Conservation (phyloP, 2,113 vertebrate species). For the Eulemur rufifrons region DNA sequence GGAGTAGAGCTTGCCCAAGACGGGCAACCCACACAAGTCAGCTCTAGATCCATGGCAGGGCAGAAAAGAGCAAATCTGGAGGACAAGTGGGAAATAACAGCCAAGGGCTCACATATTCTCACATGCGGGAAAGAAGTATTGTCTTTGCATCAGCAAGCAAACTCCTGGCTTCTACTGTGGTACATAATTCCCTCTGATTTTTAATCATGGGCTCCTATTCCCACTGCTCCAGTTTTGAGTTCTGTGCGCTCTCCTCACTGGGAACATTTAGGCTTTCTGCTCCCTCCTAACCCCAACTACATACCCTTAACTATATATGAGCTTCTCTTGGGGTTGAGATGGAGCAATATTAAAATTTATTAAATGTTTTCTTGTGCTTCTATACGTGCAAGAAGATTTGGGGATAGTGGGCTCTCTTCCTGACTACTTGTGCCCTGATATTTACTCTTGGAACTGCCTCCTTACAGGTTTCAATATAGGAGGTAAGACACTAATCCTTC, state of each 20-base stretch:
- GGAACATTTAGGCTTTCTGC: not conserved
- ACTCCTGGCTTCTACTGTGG: not conserved
- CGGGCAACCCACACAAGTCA: not conserved
- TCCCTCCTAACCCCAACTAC: not conserved
- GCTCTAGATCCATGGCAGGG: not conserved
- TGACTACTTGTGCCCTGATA: not conserved
- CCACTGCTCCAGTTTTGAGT: not conserved
- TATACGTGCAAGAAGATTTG: not conserved
- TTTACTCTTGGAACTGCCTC: not conserved
- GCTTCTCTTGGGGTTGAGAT: not conserved
- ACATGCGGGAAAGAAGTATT: not conserved
- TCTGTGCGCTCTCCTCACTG: not conserved
- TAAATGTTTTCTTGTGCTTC: not conserved
- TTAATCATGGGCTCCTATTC: not conserved
- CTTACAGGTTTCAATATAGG: not conserved
- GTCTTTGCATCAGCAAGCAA: not conserved
- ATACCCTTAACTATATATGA: not conserved
- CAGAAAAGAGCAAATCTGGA: not conserved
- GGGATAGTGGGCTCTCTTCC: not conserved
- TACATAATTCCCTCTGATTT: not conserved
- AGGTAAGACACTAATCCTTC: not conserved
- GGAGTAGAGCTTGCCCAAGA: not conserved
- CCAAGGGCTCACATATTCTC: not conserved
- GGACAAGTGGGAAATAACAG: not conserved
- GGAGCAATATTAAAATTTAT: not conserved